Evolutionary conservation across 2,797 vertebrate species (phyloP), one percentile per base, ranked within the genome.

Genomic region (Periophthalmus magnuspinnatus): DNA sequence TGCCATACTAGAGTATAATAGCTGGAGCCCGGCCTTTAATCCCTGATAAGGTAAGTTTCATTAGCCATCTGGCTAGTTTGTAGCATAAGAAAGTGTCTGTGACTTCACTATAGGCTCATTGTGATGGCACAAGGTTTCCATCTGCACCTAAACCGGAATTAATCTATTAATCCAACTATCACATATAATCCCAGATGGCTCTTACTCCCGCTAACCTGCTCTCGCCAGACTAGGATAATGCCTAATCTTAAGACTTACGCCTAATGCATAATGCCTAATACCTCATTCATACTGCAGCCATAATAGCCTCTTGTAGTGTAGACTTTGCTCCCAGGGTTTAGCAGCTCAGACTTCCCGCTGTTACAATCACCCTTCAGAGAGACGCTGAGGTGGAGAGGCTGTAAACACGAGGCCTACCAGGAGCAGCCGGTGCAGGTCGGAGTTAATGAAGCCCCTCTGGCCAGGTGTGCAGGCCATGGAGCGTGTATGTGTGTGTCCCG

Each of bases 31-130:
- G 83, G 80, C 78, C 79, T 91, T 89, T 90, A 92, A 91, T 91
- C 88, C 90, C 83, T 70, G 90, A 92, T 91, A 91, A 90, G 88
- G 91, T 91, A 89, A 85, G 82, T 91, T 91, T 89, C 78, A 90
- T 90, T 89, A 84, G 84, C 84, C 85, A 88, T 88, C 82, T 89
- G 87, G 83, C 81, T 81, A 85, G 84, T 88, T 88, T 81, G 72
- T 65, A 81, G 76, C 67, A 65, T 82, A 83, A 86, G 81, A 65
- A 75, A 84, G 65, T 72, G 77, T 71, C 72, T 75, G 73, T 78
- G 81, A 74, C 79, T 86, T 81, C 71, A 79, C 70, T 67, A 14
- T 41, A 41, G 63, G 68, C 75, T 70, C 70, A 80, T 84, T 71
- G 69, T 62, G 70, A 79, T 78, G 71, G 74, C 58, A 65, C 47